A percentile compares a stretch with the other conserved stretches of the same genome.
Conservation (phyloP, 1,140 invertebrate genomes). For the Cotesia vestalis region DNA sequence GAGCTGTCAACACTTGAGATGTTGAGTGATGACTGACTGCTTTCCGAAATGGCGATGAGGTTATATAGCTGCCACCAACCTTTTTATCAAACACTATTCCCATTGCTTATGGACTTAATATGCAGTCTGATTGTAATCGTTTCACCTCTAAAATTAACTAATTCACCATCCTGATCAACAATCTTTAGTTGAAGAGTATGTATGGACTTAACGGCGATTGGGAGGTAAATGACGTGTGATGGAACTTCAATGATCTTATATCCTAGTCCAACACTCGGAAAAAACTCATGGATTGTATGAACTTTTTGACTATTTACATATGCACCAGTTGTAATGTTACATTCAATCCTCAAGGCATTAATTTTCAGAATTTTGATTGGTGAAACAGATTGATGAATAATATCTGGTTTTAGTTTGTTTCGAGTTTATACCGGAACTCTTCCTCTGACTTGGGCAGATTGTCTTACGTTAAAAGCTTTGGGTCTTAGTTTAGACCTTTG, state of each 20-base stretch:
- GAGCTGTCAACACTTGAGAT: no score
- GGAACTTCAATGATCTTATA: slow-evolving; percentile 13
- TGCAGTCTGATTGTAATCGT: not conserved
- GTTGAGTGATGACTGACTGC: no score
- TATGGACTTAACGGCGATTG: not conserved
- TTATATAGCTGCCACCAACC: no score
- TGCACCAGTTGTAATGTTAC: slow-evolving; percentile 20
- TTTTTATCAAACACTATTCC: no score
- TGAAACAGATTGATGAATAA: slow-evolving; percentile 1
- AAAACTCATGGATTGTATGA: slow-evolving; percentile 1
- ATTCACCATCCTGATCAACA: slow-evolving; percentile 9
- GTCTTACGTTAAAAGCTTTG: no score
- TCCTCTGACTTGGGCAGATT: no score
- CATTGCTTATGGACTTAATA: not conserved
- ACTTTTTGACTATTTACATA: not conserved
- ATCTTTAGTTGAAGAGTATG: slow-evolving; percentile 9
- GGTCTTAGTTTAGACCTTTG: no score
- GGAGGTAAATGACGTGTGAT: not conserved
- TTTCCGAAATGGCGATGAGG: no score
- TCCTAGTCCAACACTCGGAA: slow-evolving; percentile 1
- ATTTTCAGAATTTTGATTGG: slow-evolving; percentile 27
- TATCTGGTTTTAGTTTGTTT: no score
- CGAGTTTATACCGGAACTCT: no score
- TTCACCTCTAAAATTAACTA: not conserved
- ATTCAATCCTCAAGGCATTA: slow-evolving; percentile 16